Evolutionary conservation across 1,140 invertebrate genomes (phyloP), one percentile per base, ranked within the genome.

Genomic region (Antheraea mylitta): DNA sequence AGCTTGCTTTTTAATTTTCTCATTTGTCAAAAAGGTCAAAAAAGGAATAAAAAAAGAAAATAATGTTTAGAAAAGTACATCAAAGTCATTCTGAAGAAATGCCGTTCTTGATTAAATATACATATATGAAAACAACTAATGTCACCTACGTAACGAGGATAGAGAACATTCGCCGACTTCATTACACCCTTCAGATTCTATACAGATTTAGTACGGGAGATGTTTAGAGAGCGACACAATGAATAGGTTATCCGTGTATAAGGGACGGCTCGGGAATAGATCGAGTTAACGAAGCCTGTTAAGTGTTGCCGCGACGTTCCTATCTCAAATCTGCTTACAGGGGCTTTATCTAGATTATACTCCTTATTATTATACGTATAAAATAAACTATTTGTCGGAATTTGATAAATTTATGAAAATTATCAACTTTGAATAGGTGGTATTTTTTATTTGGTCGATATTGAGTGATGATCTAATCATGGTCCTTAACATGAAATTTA

Each of bases 211-310:
- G 11, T 53, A 53, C 45, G 45, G 45, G 11, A 16, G 11, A 53
- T 53, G 16, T 53, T 0, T 16, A 53, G 45, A 13, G 45, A 16
- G 38, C 11, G 11, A 42, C 37, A 42, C 58, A 70, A 67, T 70
- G 69, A 67, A 61, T 42, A 19, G 45, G 45, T 53, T 22, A 30
- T 53, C 45, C 45, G 45, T 13, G 16, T 53, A n/a, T 16, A 53
- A 16, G 45, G 37, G 38, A 48, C 60, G 61, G 72, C 66, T 58
- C 19, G 67, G 66, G 53, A 64, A 66, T 68, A 63, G 69, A 77
- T 75, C 67, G 65, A 67, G 71, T 73, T 79, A 81, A 77, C 73
- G 73, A 79, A 79, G 77, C 77, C 72, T 72, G 70, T 80, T 77
- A 77, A 70, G 65, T 70, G 71, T 74, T 37, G 68, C 67, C 63